Conservation (phyloP, 2,888 invertebrate genomes). For the Cantharis flavilabris region DNA sequence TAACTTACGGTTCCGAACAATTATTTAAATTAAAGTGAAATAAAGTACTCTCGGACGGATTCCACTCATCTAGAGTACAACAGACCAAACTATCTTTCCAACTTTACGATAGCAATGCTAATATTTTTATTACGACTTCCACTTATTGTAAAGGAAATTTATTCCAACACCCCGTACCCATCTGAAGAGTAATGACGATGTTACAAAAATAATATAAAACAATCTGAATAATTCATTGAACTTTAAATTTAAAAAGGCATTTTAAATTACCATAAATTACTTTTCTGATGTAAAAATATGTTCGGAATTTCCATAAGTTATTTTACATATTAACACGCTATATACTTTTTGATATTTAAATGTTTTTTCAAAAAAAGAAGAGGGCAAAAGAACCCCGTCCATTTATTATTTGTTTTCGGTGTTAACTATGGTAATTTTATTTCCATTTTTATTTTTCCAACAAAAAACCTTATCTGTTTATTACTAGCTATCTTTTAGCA, state of each 20-base stretch:
- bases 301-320: not conserved
- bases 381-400: not conserved
- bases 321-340: not conserved
- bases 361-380: not conserved
- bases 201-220: not conserved
- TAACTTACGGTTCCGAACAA: not conserved
- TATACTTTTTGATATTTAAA: not conserved
- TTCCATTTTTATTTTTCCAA: not conserved
- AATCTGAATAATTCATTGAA: slow-evolving; percentile 1
- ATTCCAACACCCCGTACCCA: not conserved
- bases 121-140: not conserved
- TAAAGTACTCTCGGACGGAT: not conserved
- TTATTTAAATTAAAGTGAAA: not conserved
- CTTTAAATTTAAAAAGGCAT: not conserved
- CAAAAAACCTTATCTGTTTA: not conserved
- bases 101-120: not conserved
- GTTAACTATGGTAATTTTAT: not conserved
- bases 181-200: not conserved
- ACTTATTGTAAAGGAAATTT: not conserved
- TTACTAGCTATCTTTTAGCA: not conserved
- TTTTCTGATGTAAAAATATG: not conserved
- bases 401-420: not conserved
- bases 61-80: not conserved
- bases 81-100: not conserved
- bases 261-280: slow-evolving; percentile 3